phyloP scores from a whole-genome alignment of 2,113 vertebrate species.

The Arvicanthis niloticus region DNA sequence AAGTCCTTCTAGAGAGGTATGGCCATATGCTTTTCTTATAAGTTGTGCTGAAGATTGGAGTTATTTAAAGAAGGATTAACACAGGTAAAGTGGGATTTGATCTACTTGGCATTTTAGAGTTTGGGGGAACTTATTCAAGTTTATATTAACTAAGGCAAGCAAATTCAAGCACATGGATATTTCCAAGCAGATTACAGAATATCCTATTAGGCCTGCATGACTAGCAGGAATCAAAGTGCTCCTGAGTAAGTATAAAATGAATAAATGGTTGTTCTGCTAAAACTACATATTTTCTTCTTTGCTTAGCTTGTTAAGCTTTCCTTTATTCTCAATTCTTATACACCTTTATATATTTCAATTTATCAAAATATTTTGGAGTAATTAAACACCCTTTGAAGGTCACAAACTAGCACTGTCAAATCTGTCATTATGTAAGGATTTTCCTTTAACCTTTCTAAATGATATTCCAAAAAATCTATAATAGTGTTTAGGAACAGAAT shows the following conservation, averaged over 20 bases:
- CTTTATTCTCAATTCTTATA: conserved; percentile 1
- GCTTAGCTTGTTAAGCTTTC: conserved; percentile 4
- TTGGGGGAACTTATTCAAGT: neutral
- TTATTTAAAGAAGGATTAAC: neutral
- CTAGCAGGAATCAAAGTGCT: neutral
- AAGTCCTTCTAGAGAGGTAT: neutral
- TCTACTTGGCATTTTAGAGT: neutral
- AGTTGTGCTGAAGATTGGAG: neutral
- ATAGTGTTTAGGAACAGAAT: neutral
- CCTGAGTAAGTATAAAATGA: neutral
- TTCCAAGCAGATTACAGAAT: neutral
- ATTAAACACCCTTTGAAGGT: conserved; percentile 48
- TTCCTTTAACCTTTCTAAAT: conserved; percentile 43
- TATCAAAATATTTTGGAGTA: conserved; percentile 6
- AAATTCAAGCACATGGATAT: neutral
- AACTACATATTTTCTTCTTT: neutral
- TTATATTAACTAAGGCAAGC: neutral
- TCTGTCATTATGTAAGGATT: neutral
- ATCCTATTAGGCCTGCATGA: neutral
- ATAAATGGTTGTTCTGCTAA: neutral
- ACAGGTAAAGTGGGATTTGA: too few species aligned
- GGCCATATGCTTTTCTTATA: neutral
- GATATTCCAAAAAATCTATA: conserved; percentile 38
- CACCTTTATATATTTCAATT: conserved; percentile 16
- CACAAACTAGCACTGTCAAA: neutral